These are phyloP conservation scores for Theropithecus gelada DNA, from an alignment of 2,113 vertebrate species.

Conservation along the genomic window DNA sequence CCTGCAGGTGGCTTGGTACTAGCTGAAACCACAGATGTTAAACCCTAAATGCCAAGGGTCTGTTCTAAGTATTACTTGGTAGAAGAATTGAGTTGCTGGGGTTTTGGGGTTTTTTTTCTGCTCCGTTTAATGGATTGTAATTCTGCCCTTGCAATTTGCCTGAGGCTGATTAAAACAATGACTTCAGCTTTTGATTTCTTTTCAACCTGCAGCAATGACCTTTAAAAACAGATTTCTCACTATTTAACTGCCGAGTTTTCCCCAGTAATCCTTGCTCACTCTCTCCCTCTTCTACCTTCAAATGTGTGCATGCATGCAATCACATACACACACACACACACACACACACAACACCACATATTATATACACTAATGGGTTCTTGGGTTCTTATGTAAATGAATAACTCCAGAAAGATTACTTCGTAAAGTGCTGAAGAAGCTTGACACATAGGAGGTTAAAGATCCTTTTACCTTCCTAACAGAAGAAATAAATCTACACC, in stretches of 20 bases:
- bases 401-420: neutral
- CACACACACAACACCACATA: too few species aligned
- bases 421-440: neutral
- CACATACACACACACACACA: too few species aligned
- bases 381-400: neutral
- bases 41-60: slow-evolving; percentile 50
- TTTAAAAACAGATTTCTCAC: slow-evolving; percentile 59
- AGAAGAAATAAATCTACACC: neutral
- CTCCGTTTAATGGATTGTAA: slow-evolving; percentile 55
- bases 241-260: neutral
- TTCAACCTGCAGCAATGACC: slow-evolving; percentile 53
- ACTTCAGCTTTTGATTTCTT: slow-evolving; percentile 58
- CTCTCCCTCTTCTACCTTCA: neutral
- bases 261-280: neutral
- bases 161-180: slow-evolving; percentile 54
- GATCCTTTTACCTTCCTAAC: neutral
- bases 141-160: slow-evolving; percentile 55
- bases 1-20: neutral
- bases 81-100: slow-evolving; percentile 38
- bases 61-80: slow-evolving; percentile 34
- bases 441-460: neutral
- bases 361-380: neutral
- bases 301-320: neutral
- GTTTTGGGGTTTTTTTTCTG: neutral
- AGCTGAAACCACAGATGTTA: slow-evolving; percentile 50